Base-by-base conservation (phyloP, 92 coral and sea anemone genomes). In the Isaurus tuberculatus region DNA sequence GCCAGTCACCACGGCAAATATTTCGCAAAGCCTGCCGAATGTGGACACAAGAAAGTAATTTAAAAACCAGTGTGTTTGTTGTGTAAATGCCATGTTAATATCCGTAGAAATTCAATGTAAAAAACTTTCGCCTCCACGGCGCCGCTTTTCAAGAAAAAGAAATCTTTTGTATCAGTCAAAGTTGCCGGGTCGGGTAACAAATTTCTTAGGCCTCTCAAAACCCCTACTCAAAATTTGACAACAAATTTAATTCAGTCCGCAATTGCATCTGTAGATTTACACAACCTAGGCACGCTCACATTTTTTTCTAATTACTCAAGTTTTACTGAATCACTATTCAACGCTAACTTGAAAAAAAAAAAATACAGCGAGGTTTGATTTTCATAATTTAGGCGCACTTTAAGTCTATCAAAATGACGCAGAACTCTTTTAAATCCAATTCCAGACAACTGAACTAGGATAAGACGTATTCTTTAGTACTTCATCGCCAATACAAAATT, bases 1-100 rank as follows among this genome's bases (percentile, higher is more conserved):
- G 82, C 82, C 82, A 77, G 22, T 16, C 31, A 13, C 34, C 69
- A 32, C 27, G 34, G 20, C 70, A 77, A 25, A 77, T 77, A 28
- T 55, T 77, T 36, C 36, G 22, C 49, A 14, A 60, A 77, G 82
- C 58, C 48, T 77, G 29, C 34, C 46, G 46, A 42, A 33, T 77
- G 70, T 77, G 82, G 53, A 77, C 69, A 77, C 44, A 77, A 63
- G 69, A 63, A 77, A 75, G 23, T 11, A 58, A 58, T 22, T 36
- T 60, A 22, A 25, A 25, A 29, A 26, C 11, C 70, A 32, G 70
- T 43, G 26, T 34, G 69, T 60, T 58, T 60, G 55, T 33, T 55
- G 33, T 77, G 82, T 36, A 13, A 77, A 19, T 77, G 46, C 60
- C 49, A 23, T n/a, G 51, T 20, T 77, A 60, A 55, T 58, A 77